These are phyloP conservation scores for Sebastes iracundus DNA, from an alignment of 2,797 vertebrate genomes.

Conservation along the genomic window DNA sequence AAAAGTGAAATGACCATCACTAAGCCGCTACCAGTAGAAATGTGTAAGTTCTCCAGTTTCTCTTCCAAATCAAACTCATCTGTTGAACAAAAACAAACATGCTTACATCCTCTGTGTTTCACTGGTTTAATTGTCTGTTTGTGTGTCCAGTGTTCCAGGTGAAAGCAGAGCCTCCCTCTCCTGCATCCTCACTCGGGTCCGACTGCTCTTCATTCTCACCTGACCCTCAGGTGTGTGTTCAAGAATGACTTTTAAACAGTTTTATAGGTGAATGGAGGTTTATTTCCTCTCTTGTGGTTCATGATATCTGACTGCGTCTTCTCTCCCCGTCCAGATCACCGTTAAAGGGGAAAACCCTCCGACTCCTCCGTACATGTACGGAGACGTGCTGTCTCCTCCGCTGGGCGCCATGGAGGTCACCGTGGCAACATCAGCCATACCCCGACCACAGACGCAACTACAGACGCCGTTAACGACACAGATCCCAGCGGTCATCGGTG, in stretches of 20 bases:
- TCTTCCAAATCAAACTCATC: background rate
- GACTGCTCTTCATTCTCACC: slow-evolving; percentile 74
- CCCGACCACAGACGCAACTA: slow-evolving; percentile 34
- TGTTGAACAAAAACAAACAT: background rate
- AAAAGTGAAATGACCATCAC: slow-evolving; percentile 76
- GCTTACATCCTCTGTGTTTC: background rate
- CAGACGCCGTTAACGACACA: background rate
- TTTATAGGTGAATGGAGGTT: background rate
- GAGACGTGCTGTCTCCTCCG: slow-evolving; percentile 82
- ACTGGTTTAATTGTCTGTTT: background rate
- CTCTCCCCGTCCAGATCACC: slow-evolving; percentile 41
- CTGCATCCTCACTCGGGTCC: slow-evolving; percentile 81
- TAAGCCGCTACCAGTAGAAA: slow-evolving; percentile 79
- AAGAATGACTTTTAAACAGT: background rate
- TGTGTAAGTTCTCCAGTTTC: slow-evolving; percentile 68
- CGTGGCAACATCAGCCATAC: slow-evolving; percentile 54
- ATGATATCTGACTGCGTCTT: background rate
- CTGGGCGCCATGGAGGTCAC: slow-evolving; percentile 84
- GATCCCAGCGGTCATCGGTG: slow-evolving; percentile 12
- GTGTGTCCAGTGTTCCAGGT: slow-evolving; percentile 85
- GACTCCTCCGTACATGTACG: slow-evolving; percentile 87
- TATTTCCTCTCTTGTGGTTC: background rate
- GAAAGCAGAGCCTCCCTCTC: slow-evolving; percentile 90
- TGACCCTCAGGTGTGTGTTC: slow-evolving; percentile 74
- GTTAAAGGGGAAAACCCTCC: slow-evolving; percentile 87